Conservation (phyloP, 2,113 vertebrate species). For the Hippocampus zosterae region DNA sequence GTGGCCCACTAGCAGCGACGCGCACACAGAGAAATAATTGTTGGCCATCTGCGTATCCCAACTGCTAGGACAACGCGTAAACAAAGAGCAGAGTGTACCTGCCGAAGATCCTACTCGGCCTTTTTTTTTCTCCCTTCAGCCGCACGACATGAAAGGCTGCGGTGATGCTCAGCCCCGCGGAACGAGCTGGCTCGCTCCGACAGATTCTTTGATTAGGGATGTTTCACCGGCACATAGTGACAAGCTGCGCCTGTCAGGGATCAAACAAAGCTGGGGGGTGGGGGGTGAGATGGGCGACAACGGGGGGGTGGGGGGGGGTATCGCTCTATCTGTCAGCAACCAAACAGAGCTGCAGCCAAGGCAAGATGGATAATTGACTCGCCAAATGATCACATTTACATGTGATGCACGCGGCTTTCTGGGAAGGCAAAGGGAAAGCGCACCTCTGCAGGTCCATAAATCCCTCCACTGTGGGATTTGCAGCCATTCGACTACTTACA, state of each 20-base stretch:
- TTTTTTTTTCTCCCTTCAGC: constrained; percentile 26
- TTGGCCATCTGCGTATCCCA: constrained; percentile 75
- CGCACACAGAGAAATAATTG: constrained; percentile 74
- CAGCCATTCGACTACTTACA: constrained; percentile 46
- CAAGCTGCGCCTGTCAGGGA: constrained; percentile 61
- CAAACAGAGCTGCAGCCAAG: constrained; percentile 42
- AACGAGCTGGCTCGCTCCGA: constrained; percentile 48
- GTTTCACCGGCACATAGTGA: constrained; percentile 60
- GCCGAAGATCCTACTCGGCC: constrained; percentile 49
- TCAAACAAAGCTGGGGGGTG: constrained; percentile 51
- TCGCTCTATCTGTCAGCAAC: constrained; percentile 28
- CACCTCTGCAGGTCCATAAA: constrained; percentile 52
- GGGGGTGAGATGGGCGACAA: background rate
- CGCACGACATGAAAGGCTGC: constrained; percentile 59
- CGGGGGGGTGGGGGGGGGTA: constrained; percentile 25
- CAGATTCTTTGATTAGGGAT: constrained; percentile 57
- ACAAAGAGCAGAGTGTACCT: constrained; percentile 72
- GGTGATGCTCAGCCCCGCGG: constrained; percentile 54
- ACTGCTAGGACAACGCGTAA: constrained; percentile 72
- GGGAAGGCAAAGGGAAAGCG: constrained; percentile 43
- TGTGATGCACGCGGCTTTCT: constrained; percentile 47
- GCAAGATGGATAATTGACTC: constrained; percentile 53
- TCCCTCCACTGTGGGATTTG: constrained; percentile 54
- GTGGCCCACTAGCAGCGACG: constrained; percentile 64
- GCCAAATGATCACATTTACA: constrained; percentile 63